phyloP scores from a whole-genome alignment of 2,888 invertebrate species.

The Heliconius aoede region DNA sequence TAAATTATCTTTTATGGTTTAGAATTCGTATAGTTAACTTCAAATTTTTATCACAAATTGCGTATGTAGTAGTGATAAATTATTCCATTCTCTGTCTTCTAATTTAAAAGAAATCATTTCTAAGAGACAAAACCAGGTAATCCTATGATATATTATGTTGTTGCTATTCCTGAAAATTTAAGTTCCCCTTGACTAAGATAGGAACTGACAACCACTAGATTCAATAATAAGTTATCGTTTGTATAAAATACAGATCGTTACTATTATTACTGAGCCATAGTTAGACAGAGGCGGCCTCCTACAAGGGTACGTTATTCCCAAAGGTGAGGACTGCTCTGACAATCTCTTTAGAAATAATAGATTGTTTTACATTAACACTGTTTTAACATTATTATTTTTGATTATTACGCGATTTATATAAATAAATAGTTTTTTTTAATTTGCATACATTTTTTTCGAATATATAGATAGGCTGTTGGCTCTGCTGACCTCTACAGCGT shows the following conservation, averaged over 20 bases:
- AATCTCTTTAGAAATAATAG: conserved; percentile 52
- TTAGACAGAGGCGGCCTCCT: not conserved
- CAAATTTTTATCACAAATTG: no score
- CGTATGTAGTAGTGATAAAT: not conserved
- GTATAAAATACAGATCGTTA: not conserved
- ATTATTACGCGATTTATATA: not conserved
- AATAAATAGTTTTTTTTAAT: no score
- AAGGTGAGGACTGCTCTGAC: conserved; percentile 34
- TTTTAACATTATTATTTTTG: conserved; percentile 56
- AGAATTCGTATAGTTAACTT: no score
- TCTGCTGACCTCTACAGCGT: no score
- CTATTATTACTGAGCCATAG: not conserved
- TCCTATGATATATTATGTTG: not conserved
- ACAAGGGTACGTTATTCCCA: conserved; percentile 43
- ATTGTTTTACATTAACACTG: conserved; percentile 54
- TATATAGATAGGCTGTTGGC: no score
- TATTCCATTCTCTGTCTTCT: not conserved
- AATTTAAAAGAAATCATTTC: not conserved
- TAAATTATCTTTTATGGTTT: no score
- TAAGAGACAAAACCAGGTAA: not conserved
- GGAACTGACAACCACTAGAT: not conserved
- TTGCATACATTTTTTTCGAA: no score
- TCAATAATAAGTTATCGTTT: not conserved
- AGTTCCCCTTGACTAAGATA: not conserved
- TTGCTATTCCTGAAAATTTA: not conserved